These are phyloP conservation scores for Heliconius cydno DNA, from an alignment of 2,888 invertebrate genomes.

Conservation along the genomic window DNA sequence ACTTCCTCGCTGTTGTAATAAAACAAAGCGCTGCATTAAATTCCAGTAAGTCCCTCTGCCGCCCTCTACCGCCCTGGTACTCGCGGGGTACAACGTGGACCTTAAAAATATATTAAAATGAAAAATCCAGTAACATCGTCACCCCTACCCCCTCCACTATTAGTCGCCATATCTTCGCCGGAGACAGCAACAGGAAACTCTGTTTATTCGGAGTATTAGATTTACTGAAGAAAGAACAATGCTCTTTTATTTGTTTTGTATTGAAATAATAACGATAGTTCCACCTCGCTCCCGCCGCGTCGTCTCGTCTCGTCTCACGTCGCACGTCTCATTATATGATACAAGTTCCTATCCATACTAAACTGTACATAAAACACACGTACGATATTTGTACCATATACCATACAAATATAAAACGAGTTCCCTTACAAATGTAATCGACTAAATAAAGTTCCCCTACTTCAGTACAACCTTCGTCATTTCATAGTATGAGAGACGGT, in stretches of 20 bases:
- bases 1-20: too few relatives aligned
- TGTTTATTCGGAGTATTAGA: conserved; percentile 10
- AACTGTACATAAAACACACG: not conserved
- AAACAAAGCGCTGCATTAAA: too few relatives aligned
- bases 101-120: not conserved
- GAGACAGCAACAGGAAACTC: conserved; percentile 1
- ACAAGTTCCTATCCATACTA: not conserved
- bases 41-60: too few relatives aligned
- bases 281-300: too few relatives aligned
- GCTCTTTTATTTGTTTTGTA: not conserved
- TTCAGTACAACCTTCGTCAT: not conserved
- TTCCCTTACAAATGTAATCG: conserved; percentile 5
- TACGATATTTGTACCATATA: not conserved
- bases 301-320: too few relatives aligned
- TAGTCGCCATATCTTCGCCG: conserved; percentile 2
- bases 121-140: not conserved
- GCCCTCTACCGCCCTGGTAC: too few relatives aligned
- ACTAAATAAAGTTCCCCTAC: conserved; percentile 1
- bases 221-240: not conserved
- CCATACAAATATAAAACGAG: not conserved
- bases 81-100: not conserved
- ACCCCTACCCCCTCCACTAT: not conserved
- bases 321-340: too few relatives aligned
- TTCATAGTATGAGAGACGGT: not conserved
- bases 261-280: not conserved